phyloP scores from a whole-genome alignment of 2,888 invertebrate species.

The Athalia rosae region DNA sequence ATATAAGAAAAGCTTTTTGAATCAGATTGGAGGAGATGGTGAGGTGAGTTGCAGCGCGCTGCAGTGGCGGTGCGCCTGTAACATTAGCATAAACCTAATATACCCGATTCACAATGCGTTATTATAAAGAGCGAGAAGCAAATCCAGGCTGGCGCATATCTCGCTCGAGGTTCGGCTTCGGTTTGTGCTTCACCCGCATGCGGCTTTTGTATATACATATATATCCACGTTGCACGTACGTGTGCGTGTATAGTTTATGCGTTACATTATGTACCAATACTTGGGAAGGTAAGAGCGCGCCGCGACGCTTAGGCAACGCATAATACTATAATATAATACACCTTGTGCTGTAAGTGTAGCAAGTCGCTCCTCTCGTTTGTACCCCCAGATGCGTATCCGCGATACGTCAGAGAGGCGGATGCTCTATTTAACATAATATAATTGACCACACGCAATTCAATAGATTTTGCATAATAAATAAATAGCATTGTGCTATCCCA shows the following conservation, averaged over 20 bases:
- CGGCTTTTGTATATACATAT: background rate
- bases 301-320: too few relatives aligned
- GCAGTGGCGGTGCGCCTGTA: slow-evolving; percentile 58
- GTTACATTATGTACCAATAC: background rate
- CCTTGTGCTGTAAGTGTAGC: background rate
- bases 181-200: slow-evolving; percentile 22
- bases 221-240: background rate
- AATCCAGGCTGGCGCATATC: slow-evolving; percentile 13
- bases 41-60: background rate
- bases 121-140: slow-evolving; percentile 60
- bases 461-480: slow-evolving; percentile 69
- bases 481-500: slow-evolving; percentile 61
- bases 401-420: slow-evolving; percentile 54
- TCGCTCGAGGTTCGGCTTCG: slow-evolving; percentile 1
- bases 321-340: background rate
- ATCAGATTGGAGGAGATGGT: too few relatives aligned
- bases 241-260: background rate
- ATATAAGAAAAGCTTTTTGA: too few relatives aligned
- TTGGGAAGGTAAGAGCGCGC: too few relatives aligned
- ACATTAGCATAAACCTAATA: slow-evolving; percentile 73
- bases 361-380: slow-evolving; percentile 35
- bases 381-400: slow-evolving; percentile 45
- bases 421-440: slow-evolving; percentile 73
- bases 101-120: slow-evolving; percentile 71
- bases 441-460: slow-evolving; percentile 73